Conservation (phyloP, 2,888 invertebrate genomes). For the Globia sparganii region DNA sequence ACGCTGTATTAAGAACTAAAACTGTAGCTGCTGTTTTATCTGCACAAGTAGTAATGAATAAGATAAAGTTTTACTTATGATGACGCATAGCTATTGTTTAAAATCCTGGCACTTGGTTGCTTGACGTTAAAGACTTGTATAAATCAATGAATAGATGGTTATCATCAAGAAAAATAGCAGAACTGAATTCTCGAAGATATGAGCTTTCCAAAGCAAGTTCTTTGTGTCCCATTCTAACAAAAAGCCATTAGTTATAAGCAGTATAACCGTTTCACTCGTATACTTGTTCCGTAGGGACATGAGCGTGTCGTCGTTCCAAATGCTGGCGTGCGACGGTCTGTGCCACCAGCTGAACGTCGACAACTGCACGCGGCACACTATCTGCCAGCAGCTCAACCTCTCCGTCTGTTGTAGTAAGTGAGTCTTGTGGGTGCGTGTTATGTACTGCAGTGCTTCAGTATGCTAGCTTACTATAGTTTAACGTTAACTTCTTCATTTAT, state of each 20-base stretch:
- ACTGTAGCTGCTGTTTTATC: slow-evolving; percentile 13
- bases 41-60: slow-evolving; percentile 19
- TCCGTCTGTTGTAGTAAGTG: slow-evolving; percentile 88
- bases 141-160: no score
- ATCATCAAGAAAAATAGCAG: not conserved
- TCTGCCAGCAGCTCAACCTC: slow-evolving; percentile 82
- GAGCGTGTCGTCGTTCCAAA: slow-evolving; percentile 83
- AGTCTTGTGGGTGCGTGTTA: slow-evolving; percentile 78
- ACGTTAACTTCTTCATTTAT: not conserved
- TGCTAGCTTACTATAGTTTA: slow-evolving; percentile 11
- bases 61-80: slow-evolving; percentile 12
- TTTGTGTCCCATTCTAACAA: slow-evolving; percentile 1
- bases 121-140: slow-evolving; percentile 1
- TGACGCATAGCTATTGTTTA: slow-evolving; percentile 27
- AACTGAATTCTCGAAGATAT: not conserved
- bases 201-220: not conserved
- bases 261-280: slow-evolving; percentile 5
- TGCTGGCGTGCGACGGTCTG: slow-evolving; percentile 83
- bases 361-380: slow-evolving; percentile 83
- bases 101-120: slow-evolving; percentile 3
- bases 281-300: slow-evolving; percentile 77
- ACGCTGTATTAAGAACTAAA: slow-evolving; percentile 23
- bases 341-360: slow-evolving; percentile 78
- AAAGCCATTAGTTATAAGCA: not conserved
- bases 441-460: slow-evolving; percentile 51